These are phyloP conservation scores for Epizoanthus rinbou DNA, from an alignment of 92 coral and sea anemone species.

Conservation along the genomic window DNA sequence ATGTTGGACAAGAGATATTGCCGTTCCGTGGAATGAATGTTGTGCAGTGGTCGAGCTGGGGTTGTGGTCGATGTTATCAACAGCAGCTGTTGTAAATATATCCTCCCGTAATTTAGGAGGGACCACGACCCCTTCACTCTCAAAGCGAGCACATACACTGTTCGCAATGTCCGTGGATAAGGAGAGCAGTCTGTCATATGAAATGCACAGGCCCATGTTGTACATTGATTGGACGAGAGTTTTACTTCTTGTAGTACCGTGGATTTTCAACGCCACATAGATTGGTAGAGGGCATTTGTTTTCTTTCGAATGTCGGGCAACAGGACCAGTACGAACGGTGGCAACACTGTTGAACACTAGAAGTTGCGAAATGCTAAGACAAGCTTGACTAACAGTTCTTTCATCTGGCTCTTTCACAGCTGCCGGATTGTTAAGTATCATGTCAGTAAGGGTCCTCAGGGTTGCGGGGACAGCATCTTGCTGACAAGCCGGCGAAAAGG, in stretches of 20 bases:
- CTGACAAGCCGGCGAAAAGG: conserved; percentile 29
- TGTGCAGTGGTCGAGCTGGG: conserved; percentile 26
- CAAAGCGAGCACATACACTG: conserved; percentile 20
- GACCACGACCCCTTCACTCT: conserved; percentile 33
- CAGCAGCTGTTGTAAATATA: conserved; percentile 39
- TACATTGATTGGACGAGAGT: conserved; percentile 28
- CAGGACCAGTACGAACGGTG: conserved; percentile 10
- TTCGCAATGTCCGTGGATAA: conserved; percentile 28
- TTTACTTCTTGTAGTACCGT: conserved; percentile 38
- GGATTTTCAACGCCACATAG: conserved; percentile 25
- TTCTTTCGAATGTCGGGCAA: conserved; percentile 34
- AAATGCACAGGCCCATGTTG: conserved; percentile 41
- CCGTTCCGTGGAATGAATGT: conserved; percentile 44
- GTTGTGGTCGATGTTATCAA: conserved; percentile 39
- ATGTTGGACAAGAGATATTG: conserved; percentile 39
- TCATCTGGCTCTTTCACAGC: not conserved
- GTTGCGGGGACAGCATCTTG: conserved; percentile 17
- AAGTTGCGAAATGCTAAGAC: conserved; percentile 49
- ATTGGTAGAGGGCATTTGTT: conserved; percentile 19
- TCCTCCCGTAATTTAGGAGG: conserved; percentile 20
- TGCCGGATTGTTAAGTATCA: conserved; percentile 35
- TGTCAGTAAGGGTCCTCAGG: conserved; percentile 36
- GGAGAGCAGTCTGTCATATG: conserved; percentile 27
- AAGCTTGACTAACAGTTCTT: conserved; percentile 43
- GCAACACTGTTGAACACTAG: conserved; percentile 39